phyloP scores from a whole-genome alignment of 2,113 vertebrate genomes.

The Dicrurus megarhynchus region DNA sequence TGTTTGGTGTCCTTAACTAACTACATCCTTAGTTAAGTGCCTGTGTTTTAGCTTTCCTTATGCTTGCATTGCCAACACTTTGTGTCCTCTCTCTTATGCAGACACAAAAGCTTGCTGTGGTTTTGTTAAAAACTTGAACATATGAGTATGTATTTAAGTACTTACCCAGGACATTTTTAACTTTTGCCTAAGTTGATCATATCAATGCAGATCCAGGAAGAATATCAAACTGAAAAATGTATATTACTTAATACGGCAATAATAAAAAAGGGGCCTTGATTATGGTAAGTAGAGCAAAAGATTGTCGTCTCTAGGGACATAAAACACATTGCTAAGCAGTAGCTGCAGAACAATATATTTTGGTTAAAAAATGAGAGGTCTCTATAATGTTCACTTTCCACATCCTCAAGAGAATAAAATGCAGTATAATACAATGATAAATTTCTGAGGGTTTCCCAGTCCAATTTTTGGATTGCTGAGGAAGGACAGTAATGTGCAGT shows the following conservation, averaged over 20 bases:
- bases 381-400: background rate
- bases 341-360: background rate
- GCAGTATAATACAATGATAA: background rate
- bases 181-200: background rate
- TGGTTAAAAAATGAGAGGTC: background rate
- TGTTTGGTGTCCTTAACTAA: background rate
- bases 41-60: background rate
- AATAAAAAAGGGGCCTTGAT: background rate
- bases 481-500: background rate
- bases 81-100: background rate
- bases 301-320: background rate
- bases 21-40: background rate
- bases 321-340: background rate
- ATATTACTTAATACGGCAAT: background rate
- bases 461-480: background rate
- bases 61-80: background rate
- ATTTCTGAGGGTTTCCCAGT: background rate
- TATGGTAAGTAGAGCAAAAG: background rate
- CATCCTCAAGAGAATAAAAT: background rate
- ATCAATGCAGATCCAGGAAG: background rate
- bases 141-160: background rate
- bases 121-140: background rate
- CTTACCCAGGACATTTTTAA: background rate
- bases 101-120: background rate
- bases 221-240: background rate